Evolutionary conservation across 2,113 vertebrate species (phyloP), one percentile per base, ranked within the genome.

Genomic region (Petroica traversi): DNA sequence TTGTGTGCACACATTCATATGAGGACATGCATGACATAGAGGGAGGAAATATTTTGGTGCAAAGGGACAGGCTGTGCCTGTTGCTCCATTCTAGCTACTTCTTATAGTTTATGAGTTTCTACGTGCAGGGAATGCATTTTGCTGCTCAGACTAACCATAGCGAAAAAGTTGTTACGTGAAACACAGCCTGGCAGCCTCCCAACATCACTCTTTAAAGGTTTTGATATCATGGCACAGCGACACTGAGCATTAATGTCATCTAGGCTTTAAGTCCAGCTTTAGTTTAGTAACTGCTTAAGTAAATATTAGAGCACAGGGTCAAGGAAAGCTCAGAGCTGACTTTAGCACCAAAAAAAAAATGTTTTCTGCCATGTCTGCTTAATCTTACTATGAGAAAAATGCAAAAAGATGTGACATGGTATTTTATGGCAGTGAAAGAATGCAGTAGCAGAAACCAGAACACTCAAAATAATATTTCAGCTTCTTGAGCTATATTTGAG

Each of bases 1-100:
- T 55, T 45, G 11, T 19, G 13, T 33, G 14, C 6, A 9, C 8
- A 29, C 6, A 8, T 9, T 18, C 0, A 0, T n/a, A 38, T 6
- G 3, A 34, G 16, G 13, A 29, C 1, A 1, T 4, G 14, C 14
- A 20, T 58, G 48, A 33, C 49, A 68, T 25, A 92, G 31, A 59
- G 7, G 26, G 23, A 89, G 43, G 14, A 87, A 23, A 52, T 6
- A 73, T 43, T 68, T 84, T 48, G 43, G 24, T 55, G 14, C 14
- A 64, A 46, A 73, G 43, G 49, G 33, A 28, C 1, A 4, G 22
- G 22, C 14, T 7, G 3, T 25, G 38, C 22, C 34, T 80, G 17
- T n/a, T 55, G 49, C 40, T 92, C 14, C 18, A 33, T 48, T 89
- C 22, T 45, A 6, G 2, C n/a, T 69, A n/a, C 29, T 45, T 41